phyloP scores from a whole-genome alignment of 2,888 invertebrate genomes.

The Pollenia labialis region DNA sequence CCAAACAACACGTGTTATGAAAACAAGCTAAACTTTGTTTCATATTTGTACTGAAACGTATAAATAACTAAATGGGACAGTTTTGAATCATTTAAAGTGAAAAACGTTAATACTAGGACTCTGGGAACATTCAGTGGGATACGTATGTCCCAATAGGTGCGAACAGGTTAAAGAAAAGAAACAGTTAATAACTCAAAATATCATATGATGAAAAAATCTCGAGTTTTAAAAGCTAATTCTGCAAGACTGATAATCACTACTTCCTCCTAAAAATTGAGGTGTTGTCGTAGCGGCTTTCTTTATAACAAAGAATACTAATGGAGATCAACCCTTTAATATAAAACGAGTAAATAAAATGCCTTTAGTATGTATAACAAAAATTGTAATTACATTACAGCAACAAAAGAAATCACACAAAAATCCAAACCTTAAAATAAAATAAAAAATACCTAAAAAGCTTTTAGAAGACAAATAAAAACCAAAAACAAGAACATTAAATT shows the following conservation, averaged over 20 bases:
- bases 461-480: constrained; percentile 69
- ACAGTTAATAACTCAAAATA: background rate
- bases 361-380: constrained; percentile 30
- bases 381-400: constrained; percentile 56
- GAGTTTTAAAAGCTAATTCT: background rate
- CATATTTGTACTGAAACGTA: no score
- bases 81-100: no score
- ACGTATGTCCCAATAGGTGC: no score
- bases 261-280: background rate
- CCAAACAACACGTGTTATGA: no score
- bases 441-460: constrained; percentile 65
- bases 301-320: constrained; percentile 19
- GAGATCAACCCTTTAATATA: constrained; percentile 35
- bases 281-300: constrained; percentile 27
- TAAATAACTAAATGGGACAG: no score
- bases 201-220: background rate
- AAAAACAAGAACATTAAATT: constrained; percentile 48
- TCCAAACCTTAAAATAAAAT: constrained; percentile 50
- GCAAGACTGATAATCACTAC: constrained; percentile 24
- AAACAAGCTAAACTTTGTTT: no score
- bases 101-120: no score
- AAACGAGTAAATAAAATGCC: constrained; percentile 32
- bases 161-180: background rate
- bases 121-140: no score
- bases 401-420: constrained; percentile 45